phyloP scores from a whole-genome alignment of 92 coral and sea anemone genomes.

The Siderastrea siderea region DNA sequence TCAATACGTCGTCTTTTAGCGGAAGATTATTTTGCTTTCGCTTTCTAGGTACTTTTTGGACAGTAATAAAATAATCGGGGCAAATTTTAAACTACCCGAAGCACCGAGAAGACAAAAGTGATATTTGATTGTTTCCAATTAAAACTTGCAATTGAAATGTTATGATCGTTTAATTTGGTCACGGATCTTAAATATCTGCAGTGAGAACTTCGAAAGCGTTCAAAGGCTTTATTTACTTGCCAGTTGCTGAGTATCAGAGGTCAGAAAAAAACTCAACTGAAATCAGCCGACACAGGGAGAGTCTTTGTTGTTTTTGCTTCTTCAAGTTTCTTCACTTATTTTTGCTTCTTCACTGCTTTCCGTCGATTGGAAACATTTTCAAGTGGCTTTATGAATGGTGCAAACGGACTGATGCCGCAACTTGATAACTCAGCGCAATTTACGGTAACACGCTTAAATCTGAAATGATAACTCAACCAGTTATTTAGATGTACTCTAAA shows the following conservation, averaged over 20 bases:
- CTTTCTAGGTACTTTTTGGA: background rate
- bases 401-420: slow-evolving; percentile 26
- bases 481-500: slow-evolving; percentile 69
- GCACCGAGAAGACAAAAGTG: slow-evolving; percentile 4
- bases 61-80: slow-evolving; percentile 16
- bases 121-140: slow-evolving; percentile 65
- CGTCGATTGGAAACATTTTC: slow-evolving; percentile 28
- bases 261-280: background rate
- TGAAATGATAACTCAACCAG: slow-evolving; percentile 48
- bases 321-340: background rate
- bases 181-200: slow-evolving; percentile 23
- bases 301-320: background rate
- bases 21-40: background rate
- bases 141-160: slow-evolving; percentile 59
- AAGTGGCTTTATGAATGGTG: slow-evolving; percentile 16
- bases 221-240: slow-evolving; percentile 7
- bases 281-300: background rate
- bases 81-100: slow-evolving; percentile 11
- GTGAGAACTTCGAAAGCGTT: slow-evolving; percentile 4
- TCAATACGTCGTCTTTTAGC: slow-evolving; percentile 6
- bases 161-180: slow-evolving; percentile 31
- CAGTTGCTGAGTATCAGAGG: background rate
- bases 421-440: slow-evolving; percentile 9
- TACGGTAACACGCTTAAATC: slow-evolving; percentile 43
- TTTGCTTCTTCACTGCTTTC: background rate